These are phyloP conservation scores for Siniperca scherzeri DNA, from an alignment of 2,797 vertebrate genomes.

Conservation along the genomic window DNA sequence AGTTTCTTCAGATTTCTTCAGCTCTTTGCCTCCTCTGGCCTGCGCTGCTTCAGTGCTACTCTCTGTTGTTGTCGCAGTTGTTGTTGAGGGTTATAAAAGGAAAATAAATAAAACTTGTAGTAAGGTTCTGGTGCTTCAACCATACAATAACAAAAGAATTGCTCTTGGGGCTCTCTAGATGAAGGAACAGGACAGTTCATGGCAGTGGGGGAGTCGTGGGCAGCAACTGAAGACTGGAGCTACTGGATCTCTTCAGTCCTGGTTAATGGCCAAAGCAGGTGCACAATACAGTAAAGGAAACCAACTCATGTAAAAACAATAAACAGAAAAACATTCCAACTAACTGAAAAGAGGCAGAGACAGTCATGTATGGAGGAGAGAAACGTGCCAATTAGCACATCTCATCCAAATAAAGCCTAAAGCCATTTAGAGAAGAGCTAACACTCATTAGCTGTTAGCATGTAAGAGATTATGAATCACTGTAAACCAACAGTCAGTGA, in stretches of 20 bases:
- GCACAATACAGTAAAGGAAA: neutral
- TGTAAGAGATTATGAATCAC: neutral
- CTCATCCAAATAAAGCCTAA: neutral
- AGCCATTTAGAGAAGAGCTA: neutral
- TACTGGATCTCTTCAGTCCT: neutral
- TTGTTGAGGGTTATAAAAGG: constrained; percentile 25
- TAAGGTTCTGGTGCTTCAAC: constrained; percentile 12
- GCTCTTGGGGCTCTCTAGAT: neutral
- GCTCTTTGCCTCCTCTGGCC: neutral
- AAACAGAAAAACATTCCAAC: neutral
- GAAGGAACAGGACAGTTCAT: constrained; percentile 10
- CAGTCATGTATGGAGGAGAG: neutral
- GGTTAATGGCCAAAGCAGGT: neutral
- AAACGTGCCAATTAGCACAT: neutral
- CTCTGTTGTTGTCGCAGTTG: constrained; percentile 16
- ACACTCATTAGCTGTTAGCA: neutral
- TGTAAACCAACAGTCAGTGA: constrained; percentile 13
- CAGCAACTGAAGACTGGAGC: neutral
- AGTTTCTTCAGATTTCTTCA: constrained; percentile 42
- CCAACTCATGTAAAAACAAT: neutral
- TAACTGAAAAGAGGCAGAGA: neutral
- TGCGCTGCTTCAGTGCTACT: neutral
- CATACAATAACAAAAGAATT: constrained; percentile 25
- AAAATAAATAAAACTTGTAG: neutral
- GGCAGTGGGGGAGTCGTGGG: neutral